Base-by-base conservation (phyloP, 2,888 invertebrate genomes). In the Acrobasis repandana region DNA sequence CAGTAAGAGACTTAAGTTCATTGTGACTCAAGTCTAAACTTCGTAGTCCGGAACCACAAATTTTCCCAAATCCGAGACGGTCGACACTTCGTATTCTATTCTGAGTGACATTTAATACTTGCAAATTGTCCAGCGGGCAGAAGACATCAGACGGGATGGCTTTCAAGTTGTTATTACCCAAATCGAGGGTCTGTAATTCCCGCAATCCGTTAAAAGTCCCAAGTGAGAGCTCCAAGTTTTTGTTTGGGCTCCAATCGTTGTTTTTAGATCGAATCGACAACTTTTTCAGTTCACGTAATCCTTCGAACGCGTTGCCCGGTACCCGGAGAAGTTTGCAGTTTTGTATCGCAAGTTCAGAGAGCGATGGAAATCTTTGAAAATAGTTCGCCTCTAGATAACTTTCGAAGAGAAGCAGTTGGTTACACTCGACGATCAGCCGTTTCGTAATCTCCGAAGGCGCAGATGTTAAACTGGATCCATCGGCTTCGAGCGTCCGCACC, bases 1-100 rank as follows among this genome's bases (percentile, higher is more conserved):
- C 96, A 36, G 95, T 94, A 69, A 96, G 85, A 8, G 94, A 91
- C 58, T 95, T 94, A 61, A 98, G 88, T 78, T 96, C 95, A 89
- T 98, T 98, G 77, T 93, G 92, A 68, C 97, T 97, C 64, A 97
- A 88, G 84, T 98, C 97, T 68, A 98, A 88, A 64, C 95, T 94
- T 73, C 95, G 94, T 65, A 97, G 86, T 71, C 96, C 96, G 63
- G 94, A 93, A 63, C 94, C 95, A 73, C 94, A 95, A 72, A 90
- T 94, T 75, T 86, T 85, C 63, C 91, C 91, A 74, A 97, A 95
- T 18, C 97, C 97, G 61, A 97, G 90, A 62, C 95, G 94, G 73
- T 96, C 95, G 0, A 96, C 93, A 74, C 95, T 95, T 73, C 95
- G 94, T 36, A 98, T 94, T 69, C 95, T 95, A 88, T 98, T 98